Evolutionary conservation across 2,113 vertebrate species (phyloP), one percentile per base, ranked within the genome.

Genomic region (Ictalurus punctatus): DNA sequence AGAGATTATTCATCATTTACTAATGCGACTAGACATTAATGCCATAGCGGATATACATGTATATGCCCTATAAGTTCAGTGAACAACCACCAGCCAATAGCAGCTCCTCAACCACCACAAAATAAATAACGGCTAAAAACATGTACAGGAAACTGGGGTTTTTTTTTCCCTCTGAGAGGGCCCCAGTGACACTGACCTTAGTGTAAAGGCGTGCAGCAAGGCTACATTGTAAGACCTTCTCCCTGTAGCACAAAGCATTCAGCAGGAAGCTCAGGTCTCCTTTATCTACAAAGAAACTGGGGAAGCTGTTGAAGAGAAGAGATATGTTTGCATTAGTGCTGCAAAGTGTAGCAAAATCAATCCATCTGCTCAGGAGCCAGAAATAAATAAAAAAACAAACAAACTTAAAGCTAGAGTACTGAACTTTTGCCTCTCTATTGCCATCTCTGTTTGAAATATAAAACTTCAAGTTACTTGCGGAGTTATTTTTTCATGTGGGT

Each of bases 211-310:
- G 91, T 91, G 93, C 88, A 76, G 94, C 92, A 54, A 95, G 90
- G 63, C 92, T 85, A 40, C 89, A 59, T 87, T 94, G 95, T 63
- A 95, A 93, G 71, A 94, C 91, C 16, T 93, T 93, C 91, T 95
- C 94, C 16, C 84, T 91, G 90, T 93, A 95, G 89, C 83, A 90
- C 74, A 95, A 90, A 12, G 95, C 94, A 92, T 95, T 95, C 79
- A 94, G 74, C 37, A 94, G 92, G 89, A 95, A 95, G 85, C 86
- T 40, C 37, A 95, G 80, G 44, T 90, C 87, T 54, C 91, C 90
- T 8, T 87, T 91, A 78, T 95, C 92, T 54, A 13, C 27, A 56
- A 82, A 92, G 63, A 94, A 92, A 14, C 94, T 90, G 84, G 93
- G 91, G 91, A 95, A 93, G 84, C 95, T 95, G 91, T 3, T 40